Base-by-base conservation (phyloP, 1,140 invertebrate genomes). In the Leptinotarsa texana region DNA sequence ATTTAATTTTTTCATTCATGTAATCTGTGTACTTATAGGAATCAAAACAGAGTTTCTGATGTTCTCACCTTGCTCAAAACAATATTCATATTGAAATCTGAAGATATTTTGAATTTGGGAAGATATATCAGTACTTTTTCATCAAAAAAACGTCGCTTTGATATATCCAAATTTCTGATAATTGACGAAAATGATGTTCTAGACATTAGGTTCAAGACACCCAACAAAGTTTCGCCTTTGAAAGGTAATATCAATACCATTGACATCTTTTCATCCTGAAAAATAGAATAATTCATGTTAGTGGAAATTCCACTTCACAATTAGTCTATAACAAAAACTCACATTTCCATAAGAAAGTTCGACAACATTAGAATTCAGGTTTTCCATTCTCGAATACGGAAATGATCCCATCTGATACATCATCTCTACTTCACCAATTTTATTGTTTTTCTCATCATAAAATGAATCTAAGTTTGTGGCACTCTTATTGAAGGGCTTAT, bases 21-120 rank as follows among this genome's bases (percentile, higher is more conserved):
- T 27, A 27, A 27, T 27, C 27, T 5, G 27, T 27, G 27, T 27
- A 6, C 4, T 27, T 0, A 27, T 33, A 8, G 5, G 27, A 33
- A 33, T 6, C 27, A 27, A 27, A 27, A 27, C 5, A 33, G 6
- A 42, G 33, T 42, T 11, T 42, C 8, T 42, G 33, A 8, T 42
- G 33, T 72, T 2, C 83, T 87, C 84, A 93, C 89, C 71, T 87
- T 81, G 70, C 86, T 82, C 2, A 96, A 81, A 2, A 88, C 79
- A 3, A 85, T 76, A 17, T 87, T 89, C 65, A 96, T 80, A 61
- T 90, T 87, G n/a, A 92, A 80, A 78, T 89, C 89, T 3, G 88
- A 91, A 63, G 90, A 86, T 3, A 94, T 88, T 70, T 85, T 90
- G 79, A 96, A 95, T 77, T 90, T 88, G 0, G 94, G 94, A 68